phyloP scores from a whole-genome alignment of 2,113 vertebrate genomes.

The Saccopteryx leptura region DNA sequence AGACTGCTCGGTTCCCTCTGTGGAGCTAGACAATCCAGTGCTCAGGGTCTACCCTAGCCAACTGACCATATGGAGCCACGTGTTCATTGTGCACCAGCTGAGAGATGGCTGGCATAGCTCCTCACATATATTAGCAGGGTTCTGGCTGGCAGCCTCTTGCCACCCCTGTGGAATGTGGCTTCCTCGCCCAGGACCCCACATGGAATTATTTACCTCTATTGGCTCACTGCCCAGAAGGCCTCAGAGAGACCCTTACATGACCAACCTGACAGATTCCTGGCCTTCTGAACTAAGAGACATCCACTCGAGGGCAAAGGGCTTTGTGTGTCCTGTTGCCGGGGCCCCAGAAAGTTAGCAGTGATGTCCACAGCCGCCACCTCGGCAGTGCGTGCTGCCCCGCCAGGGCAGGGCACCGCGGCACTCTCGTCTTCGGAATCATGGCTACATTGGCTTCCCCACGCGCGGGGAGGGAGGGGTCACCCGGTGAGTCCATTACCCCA shows the following conservation, averaged over 20 bases:
- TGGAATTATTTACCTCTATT: background rate
- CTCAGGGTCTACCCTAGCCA: background rate
- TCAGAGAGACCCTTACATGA: background rate
- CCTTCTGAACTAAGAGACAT: constrained; percentile 13
- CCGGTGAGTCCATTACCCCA: background rate
- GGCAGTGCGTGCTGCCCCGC: no score
- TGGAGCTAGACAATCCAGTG: background rate
- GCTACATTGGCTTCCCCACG: background rate
- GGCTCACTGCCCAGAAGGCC: constrained; percentile 28
- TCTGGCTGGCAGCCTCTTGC: background rate
- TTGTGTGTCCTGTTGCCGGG: background rate
- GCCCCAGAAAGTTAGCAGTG: background rate
- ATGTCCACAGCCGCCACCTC: background rate
- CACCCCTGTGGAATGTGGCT: background rate
- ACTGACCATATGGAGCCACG: background rate
- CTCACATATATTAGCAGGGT: background rate
- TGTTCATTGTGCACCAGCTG: background rate
- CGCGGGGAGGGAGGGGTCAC: background rate
- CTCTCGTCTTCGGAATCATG: background rate
- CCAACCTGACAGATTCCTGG: background rate
- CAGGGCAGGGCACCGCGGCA: no score
- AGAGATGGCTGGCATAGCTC: background rate
- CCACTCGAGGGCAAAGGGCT: background rate
- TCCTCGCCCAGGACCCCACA: background rate
- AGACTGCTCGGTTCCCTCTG: background rate